phyloP scores from a whole-genome alignment of 2,888 invertebrate genomes.

The Ennomos fuscantarius region DNA sequence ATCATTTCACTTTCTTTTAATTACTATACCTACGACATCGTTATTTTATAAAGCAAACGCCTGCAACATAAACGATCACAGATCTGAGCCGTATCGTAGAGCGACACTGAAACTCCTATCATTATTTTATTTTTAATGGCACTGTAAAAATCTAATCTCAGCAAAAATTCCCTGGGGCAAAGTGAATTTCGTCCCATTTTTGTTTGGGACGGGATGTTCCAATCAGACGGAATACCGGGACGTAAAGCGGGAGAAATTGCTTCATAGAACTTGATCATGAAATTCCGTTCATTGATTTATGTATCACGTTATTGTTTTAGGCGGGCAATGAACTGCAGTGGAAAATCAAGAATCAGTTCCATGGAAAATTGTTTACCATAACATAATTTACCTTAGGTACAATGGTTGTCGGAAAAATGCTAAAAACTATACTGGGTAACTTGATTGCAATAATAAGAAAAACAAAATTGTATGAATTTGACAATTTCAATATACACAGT shows the following conservation, averaged over 20 bases:
- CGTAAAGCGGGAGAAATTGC: slow-evolving; percentile 38
- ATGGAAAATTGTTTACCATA: too few species aligned
- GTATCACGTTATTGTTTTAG: too few species aligned
- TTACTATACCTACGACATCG: not conserved
- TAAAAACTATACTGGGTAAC: too few species aligned
- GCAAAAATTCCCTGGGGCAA: slow-evolving; percentile 41
- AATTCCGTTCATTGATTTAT: not conserved
- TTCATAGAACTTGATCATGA: slow-evolving; percentile 35
- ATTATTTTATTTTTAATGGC: slow-evolving; percentile 48
- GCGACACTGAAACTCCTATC: slow-evolving; percentile 34
- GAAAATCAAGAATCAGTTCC: too few species aligned
- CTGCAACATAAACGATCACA: not conserved
- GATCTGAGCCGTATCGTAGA: slow-evolving; percentile 21
- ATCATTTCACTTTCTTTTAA: too few species aligned
- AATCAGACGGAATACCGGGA: slow-evolving; percentile 36
- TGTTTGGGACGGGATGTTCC: slow-evolving; percentile 35
- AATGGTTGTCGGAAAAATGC: too few species aligned
- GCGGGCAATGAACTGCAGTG: too few species aligned
- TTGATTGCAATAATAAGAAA: too few species aligned
- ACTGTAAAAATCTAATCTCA: slow-evolving; percentile 53
- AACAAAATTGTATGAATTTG: too few species aligned
- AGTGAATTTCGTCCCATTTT: slow-evolving; percentile 41
- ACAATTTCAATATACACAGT: too few species aligned
- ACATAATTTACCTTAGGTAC: too few species aligned
- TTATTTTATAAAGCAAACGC: not conserved